Conservation (phyloP, 2,888 invertebrate genomes). For the Sisyra nigra region DNA sequence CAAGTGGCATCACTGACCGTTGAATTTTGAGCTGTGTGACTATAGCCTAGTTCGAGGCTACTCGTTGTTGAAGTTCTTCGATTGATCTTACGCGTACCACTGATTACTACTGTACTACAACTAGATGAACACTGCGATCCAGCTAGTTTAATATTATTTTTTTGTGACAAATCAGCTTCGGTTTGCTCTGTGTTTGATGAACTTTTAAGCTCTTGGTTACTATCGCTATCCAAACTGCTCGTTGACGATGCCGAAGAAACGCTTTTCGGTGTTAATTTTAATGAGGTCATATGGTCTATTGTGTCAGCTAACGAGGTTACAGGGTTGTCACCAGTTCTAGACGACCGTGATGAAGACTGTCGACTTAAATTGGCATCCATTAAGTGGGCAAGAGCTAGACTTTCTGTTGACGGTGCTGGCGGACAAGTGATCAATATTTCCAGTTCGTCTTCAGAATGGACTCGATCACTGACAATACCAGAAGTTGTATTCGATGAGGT, state of each 20-base stretch:
- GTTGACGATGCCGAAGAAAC: slow-evolving; percentile 10
- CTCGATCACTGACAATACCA: slow-evolving; percentile 89
- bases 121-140: slow-evolving; percentile 76
- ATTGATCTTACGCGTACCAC: slow-evolving; percentile 27
- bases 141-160: slow-evolving; percentile 40
- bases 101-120: slow-evolving; percentile 74
- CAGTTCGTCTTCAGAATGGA: slow-evolving; percentile 86
- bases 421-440: slow-evolving; percentile 74
- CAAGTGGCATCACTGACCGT: slow-evolving; percentile 57
- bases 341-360: slow-evolving; percentile 35
- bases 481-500: slow-evolving; percentile 95
- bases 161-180: slow-evolving; percentile 32
- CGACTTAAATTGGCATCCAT: slow-evolving; percentile 45
- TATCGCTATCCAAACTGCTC: slow-evolving; percentile 12
- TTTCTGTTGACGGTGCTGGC: slow-evolving; percentile 75
- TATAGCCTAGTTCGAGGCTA: slow-evolving; percentile 69
- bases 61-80: slow-evolving; percentile 62
- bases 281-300: slow-evolving; percentile 11
- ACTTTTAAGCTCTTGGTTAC: slow-evolving; percentile 10
- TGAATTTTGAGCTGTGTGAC: slow-evolving; percentile 77
- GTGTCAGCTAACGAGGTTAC: slow-evolving; percentile 10
- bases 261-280: slow-evolving; percentile 10
- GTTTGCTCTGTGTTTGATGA: slow-evolving; percentile 23
- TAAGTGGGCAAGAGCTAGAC: slow-evolving; percentile 62
- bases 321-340: slow-evolving; percentile 14